Conservation (phyloP, 2,797 vertebrate species). For the Notolepis coatsorum region DNA sequence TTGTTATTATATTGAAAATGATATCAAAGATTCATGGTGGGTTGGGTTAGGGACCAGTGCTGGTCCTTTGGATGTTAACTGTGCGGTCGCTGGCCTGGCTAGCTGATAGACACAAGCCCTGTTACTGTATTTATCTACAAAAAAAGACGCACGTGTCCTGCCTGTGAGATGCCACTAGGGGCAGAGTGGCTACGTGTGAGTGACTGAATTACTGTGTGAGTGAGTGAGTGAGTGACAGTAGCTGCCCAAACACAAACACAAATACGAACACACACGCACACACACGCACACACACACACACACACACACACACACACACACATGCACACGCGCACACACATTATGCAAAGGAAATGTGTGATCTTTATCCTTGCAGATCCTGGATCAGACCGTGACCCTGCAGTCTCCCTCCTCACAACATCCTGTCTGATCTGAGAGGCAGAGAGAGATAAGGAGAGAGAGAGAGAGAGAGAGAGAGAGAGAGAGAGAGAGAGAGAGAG, state of each 20-base stretch:
- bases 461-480: neutral
- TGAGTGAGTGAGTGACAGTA: too few relatives aligned
- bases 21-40: too few relatives aligned
- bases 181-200: too few relatives aligned
- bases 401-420: slow-evolving; percentile 60
- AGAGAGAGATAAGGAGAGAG: neutral
- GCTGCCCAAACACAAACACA: slow-evolving; percentile 1
- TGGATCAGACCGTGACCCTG: slow-evolving; percentile 49
- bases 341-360: slow-evolving; percentile 58
- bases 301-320: neutral
- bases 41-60: too few relatives aligned
- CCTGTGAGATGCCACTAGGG: too few relatives aligned
- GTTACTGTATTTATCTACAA: too few relatives aligned
- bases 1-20: too few relatives aligned
- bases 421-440: slow-evolving; percentile 46
- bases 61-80: too few relatives aligned
- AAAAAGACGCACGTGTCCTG: too few relatives aligned
- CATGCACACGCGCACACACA: slow-evolving; percentile 18
- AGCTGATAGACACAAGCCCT: too few relatives aligned
- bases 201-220: too few relatives aligned
- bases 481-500: slow-evolving; percentile 5
- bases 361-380: slow-evolving; percentile 59
- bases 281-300: neutral
- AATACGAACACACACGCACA: neutral
- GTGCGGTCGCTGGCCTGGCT: too few relatives aligned